Evolutionary conservation across 1,140 invertebrate genomes (phyloP).

Genomic region (Apis mellifera): DNA sequence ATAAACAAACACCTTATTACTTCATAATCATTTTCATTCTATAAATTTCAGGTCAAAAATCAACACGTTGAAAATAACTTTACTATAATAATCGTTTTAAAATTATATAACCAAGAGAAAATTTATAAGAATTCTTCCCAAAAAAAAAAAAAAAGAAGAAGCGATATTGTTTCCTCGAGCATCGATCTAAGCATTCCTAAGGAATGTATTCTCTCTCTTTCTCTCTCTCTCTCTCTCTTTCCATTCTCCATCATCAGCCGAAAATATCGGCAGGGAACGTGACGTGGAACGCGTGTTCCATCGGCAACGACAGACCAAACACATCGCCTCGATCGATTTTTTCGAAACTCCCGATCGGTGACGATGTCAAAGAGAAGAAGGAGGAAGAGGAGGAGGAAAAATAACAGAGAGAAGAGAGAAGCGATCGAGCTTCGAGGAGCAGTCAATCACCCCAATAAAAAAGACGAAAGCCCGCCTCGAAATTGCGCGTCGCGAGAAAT

Average conservation of each 20-base stretch:
- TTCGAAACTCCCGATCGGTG: slow-evolving; percentile 8
- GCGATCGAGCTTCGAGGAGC: background rate
- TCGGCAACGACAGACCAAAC: slow-evolving; percentile 10
- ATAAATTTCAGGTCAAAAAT: too few species aligned
- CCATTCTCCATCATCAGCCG: background rate
- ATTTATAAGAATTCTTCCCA: background rate
- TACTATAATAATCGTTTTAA: too few species aligned
- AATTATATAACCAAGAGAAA: background rate
- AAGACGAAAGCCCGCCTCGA: background rate
- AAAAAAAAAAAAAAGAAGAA: background rate
- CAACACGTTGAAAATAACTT: too few species aligned
- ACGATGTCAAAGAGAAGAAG: background rate
- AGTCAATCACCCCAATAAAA: slow-evolving; percentile 31
- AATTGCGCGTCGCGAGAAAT: slow-evolving; percentile 17
- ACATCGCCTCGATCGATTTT: background rate
- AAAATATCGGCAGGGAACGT: slow-evolving; percentile 17
- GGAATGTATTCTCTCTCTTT: background rate
- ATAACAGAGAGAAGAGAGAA: background rate
- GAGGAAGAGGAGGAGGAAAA: too few species aligned
- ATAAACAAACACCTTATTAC: too few species aligned
- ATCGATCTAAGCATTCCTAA: background rate
- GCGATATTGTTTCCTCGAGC: background rate
- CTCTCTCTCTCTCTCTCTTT: background rate
- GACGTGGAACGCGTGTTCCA: background rate
- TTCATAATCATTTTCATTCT: too few species aligned